A percentile compares a stretch with the other conserved stretches of the same genome.
These are phyloP conservation scores for Ypsolopha sequella DNA, from an alignment of 2,888 invertebrate genomes.

Conservation along the genomic window DNA sequence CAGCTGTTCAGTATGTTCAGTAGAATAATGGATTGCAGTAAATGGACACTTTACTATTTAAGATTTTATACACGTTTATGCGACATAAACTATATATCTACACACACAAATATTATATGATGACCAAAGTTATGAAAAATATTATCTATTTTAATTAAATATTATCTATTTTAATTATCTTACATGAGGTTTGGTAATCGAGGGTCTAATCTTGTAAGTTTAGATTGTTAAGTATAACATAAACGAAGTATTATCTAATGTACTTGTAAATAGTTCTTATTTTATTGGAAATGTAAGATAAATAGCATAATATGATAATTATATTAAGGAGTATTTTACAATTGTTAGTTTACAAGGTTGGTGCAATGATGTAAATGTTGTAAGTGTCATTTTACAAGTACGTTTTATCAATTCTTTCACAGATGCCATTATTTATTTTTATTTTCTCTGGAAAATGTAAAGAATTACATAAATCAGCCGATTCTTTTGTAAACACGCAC, in stretches of 20 bases:
- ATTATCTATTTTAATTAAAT: not conserved
- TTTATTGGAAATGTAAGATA: constrained; percentile 2
- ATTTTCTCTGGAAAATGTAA: too few relatives aligned
- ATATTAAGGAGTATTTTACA: constrained; percentile 8
- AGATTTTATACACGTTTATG: too few relatives aligned
- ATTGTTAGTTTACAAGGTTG: not conserved
- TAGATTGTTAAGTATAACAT: not conserved
- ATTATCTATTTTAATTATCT: not conserved
- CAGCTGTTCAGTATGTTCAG: too few relatives aligned
- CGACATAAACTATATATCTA: too few relatives aligned
- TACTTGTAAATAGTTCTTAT: constrained; percentile 2
- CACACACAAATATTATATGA: too few relatives aligned
- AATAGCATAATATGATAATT: constrained; percentile 2
- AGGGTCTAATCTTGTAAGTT: not conserved
- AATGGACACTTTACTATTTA: too few relatives aligned
- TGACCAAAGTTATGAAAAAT: too few relatives aligned
- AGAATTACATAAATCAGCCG: too few relatives aligned
- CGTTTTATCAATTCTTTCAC: not conserved
- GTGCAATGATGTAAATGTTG: constrained; percentile 22
- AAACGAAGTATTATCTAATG: constrained; percentile 4
- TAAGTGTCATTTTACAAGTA: not conserved
- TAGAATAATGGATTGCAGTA: too few relatives aligned
- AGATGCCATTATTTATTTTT: too few relatives aligned
- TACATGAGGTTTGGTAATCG: not conserved
- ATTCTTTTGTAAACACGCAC: too few relatives aligned